Evolutionary conservation across 2,888 invertebrate species (phyloP), one percentile per base, ranked within the genome.

Genomic region (Orthosia gothica): DNA sequence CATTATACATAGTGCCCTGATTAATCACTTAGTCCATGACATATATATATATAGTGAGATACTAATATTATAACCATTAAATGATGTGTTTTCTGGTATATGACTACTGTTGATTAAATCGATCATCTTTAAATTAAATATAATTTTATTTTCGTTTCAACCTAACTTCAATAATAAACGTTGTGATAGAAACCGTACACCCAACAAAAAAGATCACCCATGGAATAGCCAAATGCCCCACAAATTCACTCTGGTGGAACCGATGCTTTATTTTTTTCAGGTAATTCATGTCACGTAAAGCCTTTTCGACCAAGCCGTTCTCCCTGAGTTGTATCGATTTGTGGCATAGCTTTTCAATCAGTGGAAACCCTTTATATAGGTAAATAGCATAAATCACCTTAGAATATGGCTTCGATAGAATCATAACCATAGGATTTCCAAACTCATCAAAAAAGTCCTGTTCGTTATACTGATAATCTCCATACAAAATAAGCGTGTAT

Each of bases 341-440:
- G 2, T 54, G 11, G 26, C 91, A 82, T 9, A 94, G 65, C 15
- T 81, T 83, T 0, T 89, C 71, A 0, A 76, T 12, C 54, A 91
- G 74, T 3, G 94, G 94, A 71, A 95, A 95, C 0, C 94, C 95
- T 80, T 94, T 94, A 65, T 92, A 91, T 7, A 93, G 82, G 54
- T 90, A 95, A 20, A 92, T 91, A 0, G 90, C 89, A 63, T 92
- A 94, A 5, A 93, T 87, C 2, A 92, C 70, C 68, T 92, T 92
- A 9, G 87, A 86, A 13, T 90, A 81, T 0, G 93, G 92, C 12
- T 83, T 80, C 0, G 74, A 32, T 59, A 93, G 88, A 3, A 61
- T 16, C 59, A 89, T 89, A 12, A 91, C 45, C 12, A 64, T 74
- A 45, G 85, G 64, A 12, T 76, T 54, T 0, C 93, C 93, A 52